phyloP scores from a whole-genome alignment of 2,888 invertebrate genomes.

The Saturnia japonica region DNA sequence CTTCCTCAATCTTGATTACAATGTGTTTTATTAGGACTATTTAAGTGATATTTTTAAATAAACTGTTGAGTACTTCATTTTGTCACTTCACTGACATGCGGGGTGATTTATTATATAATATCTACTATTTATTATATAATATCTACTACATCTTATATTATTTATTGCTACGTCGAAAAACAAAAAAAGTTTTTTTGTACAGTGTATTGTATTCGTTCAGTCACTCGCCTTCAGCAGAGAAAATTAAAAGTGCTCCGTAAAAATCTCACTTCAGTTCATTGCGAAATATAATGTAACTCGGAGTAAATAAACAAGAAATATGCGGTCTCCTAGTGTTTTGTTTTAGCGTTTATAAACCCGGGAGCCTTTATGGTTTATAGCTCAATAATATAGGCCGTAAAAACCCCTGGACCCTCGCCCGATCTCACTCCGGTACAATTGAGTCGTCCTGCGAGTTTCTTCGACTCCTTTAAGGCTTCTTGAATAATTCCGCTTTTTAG shows the following conservation, averaged over 20 bases:
- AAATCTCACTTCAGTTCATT: conserved; percentile 57
- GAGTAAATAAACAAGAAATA: conserved; percentile 68
- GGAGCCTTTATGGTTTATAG: conserved; percentile 73
- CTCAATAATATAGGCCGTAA: conserved; percentile 74
- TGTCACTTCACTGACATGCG: not conserved
- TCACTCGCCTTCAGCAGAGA: conserved; percentile 34
- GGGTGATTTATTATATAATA: too few relatives aligned
- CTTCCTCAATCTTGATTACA: conserved; percentile 22
- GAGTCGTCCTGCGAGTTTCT: conserved; percentile 62
- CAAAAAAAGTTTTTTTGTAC: conserved; percentile 25
- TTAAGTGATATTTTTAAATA: conserved; percentile 1
- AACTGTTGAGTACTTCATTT: not conserved
- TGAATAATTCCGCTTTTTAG: conserved; percentile 56
- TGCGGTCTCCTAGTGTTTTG: conserved; percentile 65
- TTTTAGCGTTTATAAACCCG: conserved; percentile 66
- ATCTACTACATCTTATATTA: not conserved
- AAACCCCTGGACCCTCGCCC: conserved; percentile 59
- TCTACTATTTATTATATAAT: too few relatives aligned
- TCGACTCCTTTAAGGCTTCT: conserved; percentile 53
- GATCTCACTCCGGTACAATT: conserved; percentile 63
- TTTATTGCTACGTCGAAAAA: not conserved
- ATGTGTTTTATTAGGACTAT: conserved; percentile 5
- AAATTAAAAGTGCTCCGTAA: conserved; percentile 53
- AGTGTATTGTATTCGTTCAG: conserved; percentile 27
- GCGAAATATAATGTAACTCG: conserved; percentile 52